Conservation (phyloP, 2,888 invertebrate genomes). For the Orgyia antiqua region DNA sequence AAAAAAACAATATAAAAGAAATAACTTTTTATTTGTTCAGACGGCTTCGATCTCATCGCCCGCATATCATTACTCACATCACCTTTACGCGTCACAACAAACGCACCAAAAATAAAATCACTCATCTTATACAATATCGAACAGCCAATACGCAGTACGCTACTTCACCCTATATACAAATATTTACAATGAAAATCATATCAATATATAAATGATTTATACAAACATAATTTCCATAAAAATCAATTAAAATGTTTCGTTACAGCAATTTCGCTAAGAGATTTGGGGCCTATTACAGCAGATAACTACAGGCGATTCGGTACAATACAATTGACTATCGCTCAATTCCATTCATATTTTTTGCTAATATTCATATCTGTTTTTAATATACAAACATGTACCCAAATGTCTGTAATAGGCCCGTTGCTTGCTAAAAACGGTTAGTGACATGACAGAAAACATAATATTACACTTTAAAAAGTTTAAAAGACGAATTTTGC, state of each 20-base stretch:
- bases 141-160: constrained; percentile 26
- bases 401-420: too few relatives aligned
- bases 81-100: constrained; percentile 8
- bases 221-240: constrained; percentile 29
- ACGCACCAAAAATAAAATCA: constrained; percentile 31
- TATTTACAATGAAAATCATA: constrained; percentile 34
- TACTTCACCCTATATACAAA: constrained; percentile 39
- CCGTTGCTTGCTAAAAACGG: too few relatives aligned
- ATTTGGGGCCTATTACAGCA: background rate
- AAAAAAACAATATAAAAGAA: constrained; percentile 48
- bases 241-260: constrained; percentile 6
- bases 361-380: too few relatives aligned
- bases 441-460: too few relatives aligned
- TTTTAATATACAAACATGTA: too few relatives aligned
- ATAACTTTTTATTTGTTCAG: constrained; percentile 63
- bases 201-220: constrained; percentile 18
- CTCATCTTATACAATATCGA: constrained; percentile 26
- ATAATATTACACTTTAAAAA: too few relatives aligned
- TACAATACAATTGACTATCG: too few relatives aligned
- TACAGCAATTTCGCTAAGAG: constrained; percentile 1
- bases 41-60: constrained; percentile 35
- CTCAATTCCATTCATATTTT: too few relatives aligned
- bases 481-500: too few relatives aligned
- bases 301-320: too few relatives aligned
- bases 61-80: constrained; percentile 21